Evolutionary conservation across 1,140 invertebrate genomes (phyloP).

Genomic region (Calycopis cecrops): DNA sequence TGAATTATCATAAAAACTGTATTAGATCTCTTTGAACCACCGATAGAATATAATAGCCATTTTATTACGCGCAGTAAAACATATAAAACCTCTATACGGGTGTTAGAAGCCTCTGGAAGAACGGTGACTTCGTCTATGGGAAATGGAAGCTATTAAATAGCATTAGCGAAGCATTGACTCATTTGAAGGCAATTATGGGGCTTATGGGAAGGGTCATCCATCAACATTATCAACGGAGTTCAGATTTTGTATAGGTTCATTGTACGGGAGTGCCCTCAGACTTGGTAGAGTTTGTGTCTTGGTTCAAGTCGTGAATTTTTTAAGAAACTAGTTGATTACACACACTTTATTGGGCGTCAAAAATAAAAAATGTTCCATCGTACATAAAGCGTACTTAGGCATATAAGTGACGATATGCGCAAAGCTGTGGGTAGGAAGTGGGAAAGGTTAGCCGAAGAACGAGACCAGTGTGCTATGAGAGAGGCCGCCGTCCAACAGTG

Average conservation of each 20-base stretch:
- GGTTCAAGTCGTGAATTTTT: too few species aligned
- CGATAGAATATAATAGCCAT: not conserved
- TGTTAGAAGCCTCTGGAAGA: conserved; percentile 28
- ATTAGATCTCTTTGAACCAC: not conserved
- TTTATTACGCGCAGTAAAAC: not conserved
- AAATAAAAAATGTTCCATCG: too few species aligned
- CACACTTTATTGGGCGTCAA: too few species aligned
- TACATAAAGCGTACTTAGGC: too few species aligned
- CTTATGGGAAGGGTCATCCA: conserved; percentile 6
- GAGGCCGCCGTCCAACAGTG: too few species aligned
- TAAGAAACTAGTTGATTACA: too few species aligned
- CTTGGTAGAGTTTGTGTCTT: not conserved
- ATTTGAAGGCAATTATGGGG: conserved; percentile 6
- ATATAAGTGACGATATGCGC: too few species aligned
- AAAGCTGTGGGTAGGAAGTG: too few species aligned
- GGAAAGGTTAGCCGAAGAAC: too few species aligned
- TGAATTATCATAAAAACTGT: not conserved
- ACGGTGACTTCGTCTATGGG: conserved; percentile 36
- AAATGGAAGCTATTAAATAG: conserved; percentile 39
- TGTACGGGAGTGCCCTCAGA: not conserved
- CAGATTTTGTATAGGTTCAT: conserved; percentile 4
- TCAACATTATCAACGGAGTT: conserved; percentile 8
- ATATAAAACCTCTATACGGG: not conserved
- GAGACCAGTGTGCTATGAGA: too few species aligned
- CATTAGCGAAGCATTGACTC: conserved; percentile 19